These are phyloP conservation scores for Eilema caniola DNA, from an alignment of 2,888 invertebrate species.

Conservation along the genomic window DNA sequence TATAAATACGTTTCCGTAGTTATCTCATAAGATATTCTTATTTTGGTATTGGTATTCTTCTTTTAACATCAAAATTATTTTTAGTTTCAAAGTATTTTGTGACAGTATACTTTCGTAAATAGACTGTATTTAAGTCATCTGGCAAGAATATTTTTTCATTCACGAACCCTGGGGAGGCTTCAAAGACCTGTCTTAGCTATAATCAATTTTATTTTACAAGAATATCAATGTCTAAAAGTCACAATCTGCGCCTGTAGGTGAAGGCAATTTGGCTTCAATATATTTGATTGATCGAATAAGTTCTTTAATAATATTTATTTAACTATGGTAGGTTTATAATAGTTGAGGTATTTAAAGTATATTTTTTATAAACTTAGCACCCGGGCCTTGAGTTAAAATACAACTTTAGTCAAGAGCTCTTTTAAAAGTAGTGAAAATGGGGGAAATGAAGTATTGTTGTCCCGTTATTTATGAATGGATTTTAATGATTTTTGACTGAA, in stretches of 20 bases:
- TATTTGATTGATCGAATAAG: constrained; percentile 12
- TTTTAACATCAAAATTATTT: not conserved
- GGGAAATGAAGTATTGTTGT: too few relatives aligned
- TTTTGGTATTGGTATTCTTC: too few relatives aligned
- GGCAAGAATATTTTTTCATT: constrained; percentile 3
- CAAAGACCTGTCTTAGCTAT: constrained; percentile 12
- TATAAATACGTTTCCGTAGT: too few relatives aligned
- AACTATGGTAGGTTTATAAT: not conserved
- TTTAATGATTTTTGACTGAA: too few relatives aligned
- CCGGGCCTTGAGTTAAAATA: too few relatives aligned
- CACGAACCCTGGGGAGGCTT: not conserved
- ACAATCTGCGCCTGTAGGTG: not conserved
- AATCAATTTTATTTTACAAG: constrained; percentile 10
- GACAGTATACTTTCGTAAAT: not conserved
- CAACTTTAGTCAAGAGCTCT: too few relatives aligned
- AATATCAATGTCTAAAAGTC: constrained; percentile 3
- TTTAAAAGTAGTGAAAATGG: too few relatives aligned
- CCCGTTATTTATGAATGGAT: too few relatives aligned
- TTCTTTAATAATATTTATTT: not conserved
- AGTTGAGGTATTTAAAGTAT: too few relatives aligned
- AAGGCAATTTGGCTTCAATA: constrained; percentile 5
- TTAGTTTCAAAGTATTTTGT: not conserved
- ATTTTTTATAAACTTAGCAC: too few relatives aligned
- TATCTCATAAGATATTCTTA: too few relatives aligned
- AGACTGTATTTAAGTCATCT: constrained; percentile 18